phyloP scores from a whole-genome alignment of 2,113 vertebrate species.

The Pantherophis guttatus region DNA sequence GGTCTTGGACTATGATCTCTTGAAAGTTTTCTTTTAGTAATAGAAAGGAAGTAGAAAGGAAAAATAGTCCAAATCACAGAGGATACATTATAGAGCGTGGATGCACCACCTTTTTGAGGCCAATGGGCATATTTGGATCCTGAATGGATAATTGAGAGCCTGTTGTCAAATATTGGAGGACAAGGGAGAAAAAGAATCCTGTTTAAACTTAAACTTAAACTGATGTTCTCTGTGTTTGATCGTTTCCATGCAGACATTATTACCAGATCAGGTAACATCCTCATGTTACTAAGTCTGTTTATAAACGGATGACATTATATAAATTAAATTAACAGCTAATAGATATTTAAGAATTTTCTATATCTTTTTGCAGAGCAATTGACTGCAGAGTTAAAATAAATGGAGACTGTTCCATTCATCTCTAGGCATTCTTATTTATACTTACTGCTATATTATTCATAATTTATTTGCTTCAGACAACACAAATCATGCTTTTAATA shows the following conservation, averaged over 20 bases:
- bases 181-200: not conserved
- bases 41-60: not conserved
- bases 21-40: not conserved
- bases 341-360: not conserved
- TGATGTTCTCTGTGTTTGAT: not conserved
- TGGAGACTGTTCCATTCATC: not conserved
- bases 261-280: not conserved
- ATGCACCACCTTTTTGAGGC: not conserved
- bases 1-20: not conserved
- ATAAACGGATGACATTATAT: not conserved
- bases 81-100: not conserved
- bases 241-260: not conserved
- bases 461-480: not conserved
- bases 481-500: not conserved
- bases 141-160: not conserved
- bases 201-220: not conserved
- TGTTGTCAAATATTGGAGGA: not conserved
- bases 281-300: not conserved
- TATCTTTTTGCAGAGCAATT: not conserved
- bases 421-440: not conserved
- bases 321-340: not conserved
- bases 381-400: not conserved
- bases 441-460: not conserved
- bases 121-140: not conserved
- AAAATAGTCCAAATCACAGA: not conserved